Evolutionary conservation across 1,140 invertebrate genomes (phyloP).

Genomic region (Pygmarrhopalites habei): DNA sequence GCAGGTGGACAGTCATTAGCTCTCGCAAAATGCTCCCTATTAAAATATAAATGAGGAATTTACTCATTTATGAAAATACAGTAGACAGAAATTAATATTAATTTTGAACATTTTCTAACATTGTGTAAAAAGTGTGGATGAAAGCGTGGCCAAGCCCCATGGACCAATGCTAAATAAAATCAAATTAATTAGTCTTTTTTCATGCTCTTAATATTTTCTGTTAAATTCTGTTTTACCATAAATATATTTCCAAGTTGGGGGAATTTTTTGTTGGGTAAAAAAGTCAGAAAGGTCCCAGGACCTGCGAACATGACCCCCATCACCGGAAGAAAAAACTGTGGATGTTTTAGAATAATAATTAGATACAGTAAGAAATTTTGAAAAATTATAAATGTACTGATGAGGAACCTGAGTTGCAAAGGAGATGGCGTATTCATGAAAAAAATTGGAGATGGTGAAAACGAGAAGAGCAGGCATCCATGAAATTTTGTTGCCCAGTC

Average conservation of each 20-base stretch:
- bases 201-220: conserved; percentile 45
- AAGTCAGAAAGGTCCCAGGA: conserved; percentile 51
- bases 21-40: conserved; percentile 77
- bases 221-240: conserved; percentile 60
- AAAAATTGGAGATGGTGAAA: conserved; percentile 57
- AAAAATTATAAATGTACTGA: too few relatives aligned
- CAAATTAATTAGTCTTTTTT: too few relatives aligned
- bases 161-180: neutral
- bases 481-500: conserved; percentile 44
- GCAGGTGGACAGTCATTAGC: conserved; percentile 58
- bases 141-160: conserved; percentile 57
- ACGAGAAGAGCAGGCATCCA: conserved; percentile 42
- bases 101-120: too few relatives aligned
- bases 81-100: too few relatives aligned
- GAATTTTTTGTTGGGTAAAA: conserved; percentile 48
- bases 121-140: conserved; percentile 66
- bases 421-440: conserved; percentile 78
- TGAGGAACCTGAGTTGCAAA: conserved; percentile 65
- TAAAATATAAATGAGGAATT: too few relatives aligned
- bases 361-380: too few relatives aligned
- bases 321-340: conserved; percentile 83
- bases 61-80: too few relatives aligned
- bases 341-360: too few relatives aligned
- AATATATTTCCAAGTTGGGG: conserved; percentile 62
- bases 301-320: conserved; percentile 63